Evolutionary conservation across 2,888 invertebrate genomes (phyloP).

Genomic region (Agrilus mali): DNA sequence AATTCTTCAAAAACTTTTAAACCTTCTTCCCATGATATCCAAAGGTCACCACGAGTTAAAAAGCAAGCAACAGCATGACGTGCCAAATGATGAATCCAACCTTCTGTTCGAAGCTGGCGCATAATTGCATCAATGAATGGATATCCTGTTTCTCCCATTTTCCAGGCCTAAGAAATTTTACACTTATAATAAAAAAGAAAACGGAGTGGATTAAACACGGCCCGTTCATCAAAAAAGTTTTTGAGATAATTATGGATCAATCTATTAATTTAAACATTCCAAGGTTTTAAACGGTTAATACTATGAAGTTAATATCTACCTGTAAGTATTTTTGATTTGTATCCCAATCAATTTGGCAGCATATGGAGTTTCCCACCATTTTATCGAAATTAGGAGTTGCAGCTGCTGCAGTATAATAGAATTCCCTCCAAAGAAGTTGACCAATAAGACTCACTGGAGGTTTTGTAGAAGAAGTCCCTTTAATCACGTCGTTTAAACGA

Average conservation of each 20-base stretch:
- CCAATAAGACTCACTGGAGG: conserved; percentile 77
- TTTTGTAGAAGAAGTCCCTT: conserved; percentile 60
- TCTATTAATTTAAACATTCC: no score
- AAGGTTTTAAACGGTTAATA: no score
- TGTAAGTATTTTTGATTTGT: conserved; percentile 49
- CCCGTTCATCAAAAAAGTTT: no score
- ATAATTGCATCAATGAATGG: conserved; percentile 90
- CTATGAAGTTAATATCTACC: no score
- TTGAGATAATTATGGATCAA: no score
- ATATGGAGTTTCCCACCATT: conserved; percentile 81
- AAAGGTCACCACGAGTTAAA: conserved; percentile 73
- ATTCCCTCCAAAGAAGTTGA: conserved; percentile 79
- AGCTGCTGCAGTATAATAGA: conserved; percentile 80
- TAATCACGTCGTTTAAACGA: conserved; percentile 56
- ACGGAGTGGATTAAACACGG: no score
- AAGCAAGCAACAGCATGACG: conserved; percentile 83
- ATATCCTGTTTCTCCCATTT: conserved; percentile 67
- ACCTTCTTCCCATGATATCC: conserved; percentile 71
- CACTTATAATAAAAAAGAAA: no score
- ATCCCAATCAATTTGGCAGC: conserved; percentile 86
- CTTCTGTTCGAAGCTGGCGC: conserved; percentile 74
- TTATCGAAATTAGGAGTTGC: conserved; percentile 78
- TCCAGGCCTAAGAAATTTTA: conserved; percentile 59
- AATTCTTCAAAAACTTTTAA: conserved; percentile 78
- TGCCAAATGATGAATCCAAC: conserved; percentile 83